Conservation (phyloP, 2,888 invertebrate species). For the Penaeus monodon region DNA sequence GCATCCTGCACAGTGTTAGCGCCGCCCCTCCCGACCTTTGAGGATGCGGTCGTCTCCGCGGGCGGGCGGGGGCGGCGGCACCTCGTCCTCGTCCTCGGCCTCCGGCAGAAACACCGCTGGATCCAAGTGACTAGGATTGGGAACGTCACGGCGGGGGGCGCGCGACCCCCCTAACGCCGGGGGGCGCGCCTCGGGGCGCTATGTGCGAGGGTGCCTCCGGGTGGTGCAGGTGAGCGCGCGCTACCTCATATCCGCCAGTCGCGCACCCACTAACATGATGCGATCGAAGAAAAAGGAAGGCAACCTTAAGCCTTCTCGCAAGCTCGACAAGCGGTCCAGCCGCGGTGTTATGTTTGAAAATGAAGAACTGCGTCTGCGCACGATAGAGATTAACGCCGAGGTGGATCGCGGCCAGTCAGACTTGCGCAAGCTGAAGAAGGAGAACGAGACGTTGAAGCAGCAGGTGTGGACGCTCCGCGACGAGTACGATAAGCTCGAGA, state of each 20-base stretch:
- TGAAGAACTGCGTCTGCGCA: slow-evolving; percentile 88
- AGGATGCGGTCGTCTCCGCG: slow-evolving; percentile 47
- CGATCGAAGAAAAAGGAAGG: slow-evolving; percentile 90
- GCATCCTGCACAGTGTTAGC: slow-evolving; percentile 36
- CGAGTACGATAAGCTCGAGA: slow-evolving; percentile 88
- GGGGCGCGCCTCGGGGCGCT: slow-evolving; percentile 57
- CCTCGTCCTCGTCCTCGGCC: slow-evolving; percentile 39
- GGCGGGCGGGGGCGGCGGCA: slow-evolving; percentile 56
- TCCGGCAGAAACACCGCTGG: slow-evolving; percentile 35
- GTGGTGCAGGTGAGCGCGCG: slow-evolving; percentile 61
- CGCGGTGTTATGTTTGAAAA: slow-evolving; percentile 95
- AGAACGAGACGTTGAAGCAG: slow-evolving; percentile 87
- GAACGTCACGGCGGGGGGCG: slow-evolving; percentile 55
- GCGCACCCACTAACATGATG: slow-evolving; percentile 77
- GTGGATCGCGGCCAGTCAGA: slow-evolving; percentile 92
- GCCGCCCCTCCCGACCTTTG: slow-evolving; percentile 56
- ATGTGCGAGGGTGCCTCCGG: slow-evolving; percentile 57
- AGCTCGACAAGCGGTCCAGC: slow-evolving; percentile 90
- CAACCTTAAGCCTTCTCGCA: slow-evolving; percentile 89
- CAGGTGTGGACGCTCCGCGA: slow-evolving; percentile 90
- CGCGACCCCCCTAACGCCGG: slow-evolving; percentile 53
- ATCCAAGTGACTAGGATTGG: slow-evolving; percentile 58
- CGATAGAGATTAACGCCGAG: slow-evolving; percentile 92
- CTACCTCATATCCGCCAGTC: slow-evolving; percentile 56
- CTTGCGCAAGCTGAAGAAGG: slow-evolving; percentile 87